These are phyloP conservation scores for Scelioninae gen. 1 DNA, from an alignment of 2,888 invertebrate genomes.

Conservation along the genomic window DNA sequence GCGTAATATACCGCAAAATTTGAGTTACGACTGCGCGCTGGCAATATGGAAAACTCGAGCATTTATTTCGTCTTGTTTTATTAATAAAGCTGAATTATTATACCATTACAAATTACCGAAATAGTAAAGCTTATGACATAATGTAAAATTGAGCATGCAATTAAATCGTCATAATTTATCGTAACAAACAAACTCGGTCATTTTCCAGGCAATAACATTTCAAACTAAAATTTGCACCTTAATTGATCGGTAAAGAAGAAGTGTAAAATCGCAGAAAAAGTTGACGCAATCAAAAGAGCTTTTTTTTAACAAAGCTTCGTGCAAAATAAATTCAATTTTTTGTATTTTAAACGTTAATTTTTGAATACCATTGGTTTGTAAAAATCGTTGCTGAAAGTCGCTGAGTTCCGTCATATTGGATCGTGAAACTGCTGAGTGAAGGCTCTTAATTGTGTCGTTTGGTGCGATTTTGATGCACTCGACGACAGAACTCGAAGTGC, in stretches of 20 bases:
- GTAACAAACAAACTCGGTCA: too few species aligned
- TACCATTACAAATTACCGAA: conserved; percentile 3
- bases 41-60: background rate
- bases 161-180: background rate
- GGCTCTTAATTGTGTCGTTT: conserved; percentile 56
- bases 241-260: too few species aligned
- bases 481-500: conserved; percentile 36
- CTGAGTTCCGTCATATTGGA: conserved; percentile 47
- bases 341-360: background rate
- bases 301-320: background rate
- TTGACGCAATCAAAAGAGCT: too few species aligned
- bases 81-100: conserved; percentile 11
- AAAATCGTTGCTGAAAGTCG: conserved; percentile 40
- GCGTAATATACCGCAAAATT: conserved; percentile 1
- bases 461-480: conserved; percentile 46
- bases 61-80: conserved; percentile 4
- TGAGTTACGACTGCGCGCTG: conserved; percentile 16
- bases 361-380: conserved; percentile 32
- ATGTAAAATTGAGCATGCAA: background rate
- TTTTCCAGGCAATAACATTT: too few species aligned
- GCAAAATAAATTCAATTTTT: too few species aligned
- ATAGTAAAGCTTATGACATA: background rate
- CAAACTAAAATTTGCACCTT: too few species aligned
- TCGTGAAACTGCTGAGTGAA: conserved; percentile 51
- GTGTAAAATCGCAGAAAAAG: too few species aligned